Conservation (phyloP, 2,797 vertebrate genomes). For the Fundulus diaphanus region DNA sequence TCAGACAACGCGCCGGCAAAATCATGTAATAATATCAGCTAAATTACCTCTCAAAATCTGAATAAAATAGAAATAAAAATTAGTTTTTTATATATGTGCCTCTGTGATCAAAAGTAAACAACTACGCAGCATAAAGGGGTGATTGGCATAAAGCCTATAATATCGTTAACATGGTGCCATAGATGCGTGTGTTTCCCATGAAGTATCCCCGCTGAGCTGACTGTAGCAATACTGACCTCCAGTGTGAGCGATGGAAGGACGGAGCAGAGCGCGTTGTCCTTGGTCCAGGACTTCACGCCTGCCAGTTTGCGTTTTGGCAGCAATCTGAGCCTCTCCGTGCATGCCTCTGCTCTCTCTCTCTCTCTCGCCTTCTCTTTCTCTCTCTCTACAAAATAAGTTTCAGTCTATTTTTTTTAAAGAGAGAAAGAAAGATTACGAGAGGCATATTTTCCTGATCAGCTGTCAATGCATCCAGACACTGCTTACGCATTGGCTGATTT, state of each 20-base stretch:
- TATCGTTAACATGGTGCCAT: not conserved
- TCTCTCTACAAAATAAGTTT: not conserved
- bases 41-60: not conserved
- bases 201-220: constrained; percentile 29
- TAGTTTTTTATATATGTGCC: no score
- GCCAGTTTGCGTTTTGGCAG: constrained; percentile 31
- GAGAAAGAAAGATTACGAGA: not conserved
- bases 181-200: not conserved
- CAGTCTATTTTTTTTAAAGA: not conserved
- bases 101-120: not conserved
- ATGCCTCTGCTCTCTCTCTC: constrained; percentile 5
- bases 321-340: constrained; percentile 21
- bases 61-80: no score
- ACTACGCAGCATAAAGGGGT: not conserved
- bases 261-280: constrained; percentile 9
- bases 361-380: no score
- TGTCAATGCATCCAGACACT: not conserved
- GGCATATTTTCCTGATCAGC: not conserved
- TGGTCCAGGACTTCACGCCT: constrained; percentile 25
- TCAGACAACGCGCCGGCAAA: not conserved
- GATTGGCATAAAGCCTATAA: not conserved
- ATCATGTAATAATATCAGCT: not conserved
- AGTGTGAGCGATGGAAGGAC: constrained; percentile 65
- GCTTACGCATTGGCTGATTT: not conserved
- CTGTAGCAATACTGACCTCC: constrained; percentile 81